Evolutionary conservation across 2,888 invertebrate species (phyloP).

Genomic region (Fissipunctia ypsillon): DNA sequence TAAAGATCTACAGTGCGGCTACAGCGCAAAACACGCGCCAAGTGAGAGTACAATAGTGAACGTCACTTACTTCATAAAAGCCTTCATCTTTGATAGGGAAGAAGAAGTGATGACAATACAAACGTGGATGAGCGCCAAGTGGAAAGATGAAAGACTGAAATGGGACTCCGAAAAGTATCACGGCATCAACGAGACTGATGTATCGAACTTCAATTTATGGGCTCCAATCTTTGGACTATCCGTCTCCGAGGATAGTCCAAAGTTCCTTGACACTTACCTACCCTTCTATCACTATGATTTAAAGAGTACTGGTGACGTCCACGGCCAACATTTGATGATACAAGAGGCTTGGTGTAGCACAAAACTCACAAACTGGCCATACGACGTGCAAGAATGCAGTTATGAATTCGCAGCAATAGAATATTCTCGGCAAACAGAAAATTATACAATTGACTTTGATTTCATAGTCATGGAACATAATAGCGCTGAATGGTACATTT

Average conservation of each 20-base stretch:
- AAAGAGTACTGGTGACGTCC: constrained; percentile 60
- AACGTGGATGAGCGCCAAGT: constrained; percentile 58
- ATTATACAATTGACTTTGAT: not conserved
- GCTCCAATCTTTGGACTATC: constrained; percentile 62
- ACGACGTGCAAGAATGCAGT: constrained; percentile 71
- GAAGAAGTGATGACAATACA: constrained; percentile 67
- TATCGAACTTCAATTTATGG: constrained; percentile 62
- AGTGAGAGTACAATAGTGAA: constrained; percentile 41
- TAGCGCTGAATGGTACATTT: constrained; percentile 71
- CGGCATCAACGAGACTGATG: constrained; percentile 55
- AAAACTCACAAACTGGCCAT: constrained; percentile 73
- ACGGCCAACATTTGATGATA: constrained; percentile 35
- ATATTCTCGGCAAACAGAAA: not conserved
- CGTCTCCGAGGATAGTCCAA: constrained; percentile 52
- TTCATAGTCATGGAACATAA: not conserved
- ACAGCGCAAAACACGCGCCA: constrained; percentile 13
- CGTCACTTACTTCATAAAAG: constrained; percentile 64
- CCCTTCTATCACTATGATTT: constrained; percentile 51
- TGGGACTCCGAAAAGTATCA: constrained; percentile 72
- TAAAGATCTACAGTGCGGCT: constrained; percentile 34
- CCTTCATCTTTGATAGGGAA: constrained; percentile 67
- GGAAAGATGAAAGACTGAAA: constrained; percentile 69
- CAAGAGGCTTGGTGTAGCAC: constrained; percentile 62
- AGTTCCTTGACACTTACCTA: accelerated
- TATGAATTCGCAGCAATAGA: constrained; percentile 55